Evolutionary conservation across 2,113 vertebrate genomes (phyloP).

Genomic region (Calidris pugnax): DNA sequence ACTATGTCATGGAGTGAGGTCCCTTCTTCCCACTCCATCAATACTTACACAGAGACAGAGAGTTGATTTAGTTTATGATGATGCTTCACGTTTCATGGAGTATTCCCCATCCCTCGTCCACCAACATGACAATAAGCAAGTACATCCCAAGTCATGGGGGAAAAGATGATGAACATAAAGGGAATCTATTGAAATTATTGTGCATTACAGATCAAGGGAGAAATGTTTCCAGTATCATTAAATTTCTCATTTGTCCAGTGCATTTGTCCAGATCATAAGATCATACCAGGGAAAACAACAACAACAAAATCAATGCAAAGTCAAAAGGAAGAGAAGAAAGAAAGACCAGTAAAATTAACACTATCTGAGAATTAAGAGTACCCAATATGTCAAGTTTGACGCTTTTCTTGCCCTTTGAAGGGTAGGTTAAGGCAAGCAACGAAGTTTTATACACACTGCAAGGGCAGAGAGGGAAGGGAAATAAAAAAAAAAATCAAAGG

Average conservation of each 20-base stretch:
- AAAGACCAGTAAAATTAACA: neutral
- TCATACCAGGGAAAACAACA: neutral
- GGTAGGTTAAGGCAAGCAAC: neutral
- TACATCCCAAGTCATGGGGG: neutral
- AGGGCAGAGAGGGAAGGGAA: neutral
- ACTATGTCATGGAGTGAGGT: neutral
- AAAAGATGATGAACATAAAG: neutral
- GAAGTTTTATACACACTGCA: neutral
- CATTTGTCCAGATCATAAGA: slow-evolving; percentile 6
- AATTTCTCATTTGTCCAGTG: slow-evolving; percentile 49
- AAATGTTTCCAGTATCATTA: slow-evolving; percentile 46
- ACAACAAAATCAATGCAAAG: neutral
- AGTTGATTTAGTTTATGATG: slow-evolving; percentile 9
- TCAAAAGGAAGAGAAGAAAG: neutral
- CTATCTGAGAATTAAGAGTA: neutral
- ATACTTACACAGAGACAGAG: neutral
- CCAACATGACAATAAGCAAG: neutral
- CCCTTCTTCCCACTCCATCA: neutral
- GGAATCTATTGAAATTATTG: neutral
- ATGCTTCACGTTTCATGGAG: neutral
- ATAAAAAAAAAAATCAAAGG: neutral
- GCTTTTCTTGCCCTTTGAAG: neutral
- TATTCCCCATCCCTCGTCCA: neutral
- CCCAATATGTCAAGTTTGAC: neutral
- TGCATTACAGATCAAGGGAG: neutral